Evolutionary conservation across 2,888 invertebrate genomes (phyloP), one percentile per base, ranked within the genome.

Genomic region (Drosophila macrospina): DNA sequence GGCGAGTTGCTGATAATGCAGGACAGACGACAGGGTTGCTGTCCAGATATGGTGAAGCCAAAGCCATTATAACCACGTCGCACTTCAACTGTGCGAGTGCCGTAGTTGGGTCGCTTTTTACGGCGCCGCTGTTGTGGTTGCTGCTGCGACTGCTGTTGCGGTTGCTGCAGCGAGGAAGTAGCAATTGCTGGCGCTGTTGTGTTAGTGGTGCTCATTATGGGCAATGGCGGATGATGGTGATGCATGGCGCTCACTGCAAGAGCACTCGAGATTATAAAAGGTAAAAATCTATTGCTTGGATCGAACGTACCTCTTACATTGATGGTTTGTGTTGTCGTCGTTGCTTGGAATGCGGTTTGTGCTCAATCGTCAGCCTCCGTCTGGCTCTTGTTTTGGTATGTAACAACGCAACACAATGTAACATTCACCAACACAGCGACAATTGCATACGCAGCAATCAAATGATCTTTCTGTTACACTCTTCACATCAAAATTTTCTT

Each of bases 11-110:
- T 93, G 0, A 98, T 98, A 83, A 99, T 98, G 86, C 97, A 98
- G 54, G 98, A 98, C 63, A 99, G 94, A 72, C 98, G 97, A 91
- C 98, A 99, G 0, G 99, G 98, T 90, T 98, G 96, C 91, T 99
- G 98, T 3, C 98, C 98, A 1, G 98, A 98, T 89, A 99, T 98
- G 20, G 98, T 99, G 91, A 99, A 99, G n/a, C 99, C 98, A 91
- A 98, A 99, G 7, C 98, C 98, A 86, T 96, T 96, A 67, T 95
- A 94, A 3, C 98, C 98, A 72, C 98, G 94, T 7, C 95, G 94
- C 41, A 98, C 95, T 88, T 98, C 97, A 57, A 98, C 96, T 0
- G 91, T 90, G 15, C 92, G 91, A 7, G 91, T 92, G 7, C 94
- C 94, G 89, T 94, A 94, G 78, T 94, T 94, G 16, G 94, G 93